Conservation (phyloP, 2,888 invertebrate species). For the Amblyjoppa fuscipennis region DNA sequence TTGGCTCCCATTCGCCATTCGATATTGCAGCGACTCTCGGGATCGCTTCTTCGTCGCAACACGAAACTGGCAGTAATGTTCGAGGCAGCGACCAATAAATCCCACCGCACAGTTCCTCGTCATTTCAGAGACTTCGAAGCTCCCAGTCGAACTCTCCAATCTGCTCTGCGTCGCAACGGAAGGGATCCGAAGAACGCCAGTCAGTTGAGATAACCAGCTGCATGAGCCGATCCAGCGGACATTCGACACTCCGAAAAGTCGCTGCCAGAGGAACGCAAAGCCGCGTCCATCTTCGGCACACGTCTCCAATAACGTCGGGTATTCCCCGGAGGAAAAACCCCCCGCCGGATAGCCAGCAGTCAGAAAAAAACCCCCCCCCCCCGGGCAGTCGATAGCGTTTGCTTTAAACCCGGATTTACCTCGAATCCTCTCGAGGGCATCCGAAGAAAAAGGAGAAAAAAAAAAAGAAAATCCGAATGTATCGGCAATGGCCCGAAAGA, state of each 20-base stretch:
- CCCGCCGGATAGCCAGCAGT: background rate
- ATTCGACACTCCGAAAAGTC: background rate
- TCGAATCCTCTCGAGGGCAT: slow-evolving; percentile 25
- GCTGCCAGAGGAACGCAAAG: background rate
- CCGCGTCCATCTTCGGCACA: slow-evolving; percentile 18
- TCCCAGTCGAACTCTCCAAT: too few species aligned
- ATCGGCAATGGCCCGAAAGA: slow-evolving; percentile 19
- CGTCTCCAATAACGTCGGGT: slow-evolving; percentile 9
- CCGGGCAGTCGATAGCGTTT: slow-evolving; percentile 50
- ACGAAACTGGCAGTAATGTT: too few species aligned
- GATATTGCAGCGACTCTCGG: too few species aligned
- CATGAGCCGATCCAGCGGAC: too few species aligned
- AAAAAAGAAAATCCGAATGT: slow-evolving; percentile 15
- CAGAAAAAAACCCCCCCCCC: background rate
- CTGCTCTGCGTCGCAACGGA: too few species aligned
- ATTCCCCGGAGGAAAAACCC: background rate
- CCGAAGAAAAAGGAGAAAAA: background rate
- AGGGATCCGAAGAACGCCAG: too few species aligned
- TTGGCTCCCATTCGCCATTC: too few species aligned
- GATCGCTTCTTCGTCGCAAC: too few species aligned
- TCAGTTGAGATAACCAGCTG: too few species aligned
- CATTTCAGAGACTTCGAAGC: too few species aligned
- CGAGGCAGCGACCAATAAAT: too few species aligned
- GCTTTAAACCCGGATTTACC: slow-evolving; percentile 58
- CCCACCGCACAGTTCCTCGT: too few species aligned